Percentiles rank a stretch among this genome's conserved stretches.
These are phyloP conservation scores for Meandrusa payeni DNA, from an alignment of 2,888 invertebrate genomes.

Conservation along the genomic window DNA sequence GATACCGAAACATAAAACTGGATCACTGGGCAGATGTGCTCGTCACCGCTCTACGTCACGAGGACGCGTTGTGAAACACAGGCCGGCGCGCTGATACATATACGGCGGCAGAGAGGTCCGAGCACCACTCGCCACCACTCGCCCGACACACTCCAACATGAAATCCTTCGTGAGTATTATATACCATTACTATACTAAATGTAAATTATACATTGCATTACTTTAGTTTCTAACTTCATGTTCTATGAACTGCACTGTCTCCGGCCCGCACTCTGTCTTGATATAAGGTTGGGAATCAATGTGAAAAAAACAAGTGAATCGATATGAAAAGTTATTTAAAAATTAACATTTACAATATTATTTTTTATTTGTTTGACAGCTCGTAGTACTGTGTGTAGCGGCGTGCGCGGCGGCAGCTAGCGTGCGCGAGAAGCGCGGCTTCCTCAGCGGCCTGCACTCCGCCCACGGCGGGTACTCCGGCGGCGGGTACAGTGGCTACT, in stretches of 20 bases:
- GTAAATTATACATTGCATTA: too few relatives aligned
- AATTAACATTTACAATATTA: too few relatives aligned
- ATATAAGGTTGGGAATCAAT: too few relatives aligned
- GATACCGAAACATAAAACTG: too few relatives aligned
- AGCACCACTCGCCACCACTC: neutral
- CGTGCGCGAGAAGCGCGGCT: slow-evolving; percentile 27
- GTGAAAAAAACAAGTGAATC: too few relatives aligned
- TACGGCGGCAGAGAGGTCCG: neutral
- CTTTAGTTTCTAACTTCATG: too few relatives aligned
- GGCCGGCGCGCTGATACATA: slow-evolving; percentile 12
- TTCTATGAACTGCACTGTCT: too few relatives aligned
- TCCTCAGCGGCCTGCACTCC: slow-evolving; percentile 12
- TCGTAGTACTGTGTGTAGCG: slow-evolving; percentile 27
- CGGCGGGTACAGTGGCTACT: slow-evolving; percentile 18
- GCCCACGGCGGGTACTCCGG: slow-evolving; percentile 20
- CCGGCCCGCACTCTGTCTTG: too few relatives aligned
- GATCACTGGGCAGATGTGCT: too few relatives aligned
- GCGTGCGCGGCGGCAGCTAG: slow-evolving; percentile 27
- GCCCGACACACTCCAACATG: slow-evolving; percentile 35
- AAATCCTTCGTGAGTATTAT: slow-evolving; percentile 49
- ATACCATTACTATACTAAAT: too few relatives aligned
- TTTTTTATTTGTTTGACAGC: neutral
- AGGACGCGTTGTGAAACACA: slow-evolving; percentile 17
- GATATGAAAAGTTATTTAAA: too few relatives aligned
- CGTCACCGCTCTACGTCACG: too few relatives aligned